These are phyloP conservation scores for Cyprinodon tularosa DNA, from an alignment of 2,113 vertebrate species.

Conservation along the genomic window DNA sequence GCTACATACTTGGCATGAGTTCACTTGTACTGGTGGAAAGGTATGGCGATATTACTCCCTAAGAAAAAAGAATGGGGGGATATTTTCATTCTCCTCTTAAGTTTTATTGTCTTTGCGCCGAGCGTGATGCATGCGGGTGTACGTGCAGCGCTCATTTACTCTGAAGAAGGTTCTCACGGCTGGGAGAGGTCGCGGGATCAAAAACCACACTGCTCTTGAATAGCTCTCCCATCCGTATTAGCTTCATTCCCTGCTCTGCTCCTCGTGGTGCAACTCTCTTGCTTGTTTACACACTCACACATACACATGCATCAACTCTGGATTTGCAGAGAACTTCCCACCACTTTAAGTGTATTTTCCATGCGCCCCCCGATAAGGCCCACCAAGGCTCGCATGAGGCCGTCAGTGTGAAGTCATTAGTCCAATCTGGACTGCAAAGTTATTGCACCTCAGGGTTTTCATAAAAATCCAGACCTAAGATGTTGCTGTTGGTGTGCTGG, in stretches of 20 bases:
- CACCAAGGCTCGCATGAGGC: constrained; percentile 46
- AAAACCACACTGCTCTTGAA: constrained; percentile 37
- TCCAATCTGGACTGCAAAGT: constrained; percentile 49
- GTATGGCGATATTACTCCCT: constrained; percentile 54
- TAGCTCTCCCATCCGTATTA: constrained; percentile 50
- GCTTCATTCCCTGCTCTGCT: constrained; percentile 8
- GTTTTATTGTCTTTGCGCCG: constrained; percentile 5
- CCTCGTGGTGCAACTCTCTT: background rate
- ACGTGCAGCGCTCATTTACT: constrained; percentile 18
- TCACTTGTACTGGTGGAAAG: constrained; percentile 66
- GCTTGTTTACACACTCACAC: constrained; percentile 3
- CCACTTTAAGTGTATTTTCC: constrained; percentile 44
- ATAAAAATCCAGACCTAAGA: constrained; percentile 45
- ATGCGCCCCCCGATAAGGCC: constrained; percentile 15
- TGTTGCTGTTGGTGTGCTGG: constrained; percentile 34
- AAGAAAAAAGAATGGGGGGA: constrained; percentile 13
- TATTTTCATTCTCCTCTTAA: constrained; percentile 12
- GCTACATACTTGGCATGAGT: constrained; percentile 68
- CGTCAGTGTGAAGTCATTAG: constrained; percentile 56
- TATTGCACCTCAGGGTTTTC: constrained; percentile 61
- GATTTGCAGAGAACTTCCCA: constrained; percentile 55
- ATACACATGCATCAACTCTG: background rate
- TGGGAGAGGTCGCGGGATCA: constrained; percentile 57
- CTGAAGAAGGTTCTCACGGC: constrained; percentile 68
- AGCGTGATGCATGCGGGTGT: constrained; percentile 30